Conservation (phyloP, 2,888 invertebrate genomes). For the Hemistola chrysoprasaria region DNA sequence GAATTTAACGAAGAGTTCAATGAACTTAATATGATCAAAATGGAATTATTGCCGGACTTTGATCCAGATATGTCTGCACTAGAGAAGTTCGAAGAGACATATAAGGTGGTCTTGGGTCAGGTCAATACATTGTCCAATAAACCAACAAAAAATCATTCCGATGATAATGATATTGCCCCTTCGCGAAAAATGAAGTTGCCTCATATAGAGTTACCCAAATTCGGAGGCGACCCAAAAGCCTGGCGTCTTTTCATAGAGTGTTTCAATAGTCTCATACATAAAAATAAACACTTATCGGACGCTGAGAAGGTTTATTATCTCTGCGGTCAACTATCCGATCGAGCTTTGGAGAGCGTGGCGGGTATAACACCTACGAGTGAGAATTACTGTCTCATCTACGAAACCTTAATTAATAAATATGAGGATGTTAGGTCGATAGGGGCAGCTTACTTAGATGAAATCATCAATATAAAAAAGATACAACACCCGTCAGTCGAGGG, state of each 20-base stretch:
- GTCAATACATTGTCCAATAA: neutral
- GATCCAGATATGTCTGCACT: neutral
- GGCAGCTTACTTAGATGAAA: neutral
- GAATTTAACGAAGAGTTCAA: too few relatives aligned
- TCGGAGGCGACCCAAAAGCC: neutral
- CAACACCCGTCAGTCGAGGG: neutral
- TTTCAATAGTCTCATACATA: neutral
- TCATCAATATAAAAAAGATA: neutral
- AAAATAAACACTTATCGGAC: neutral
- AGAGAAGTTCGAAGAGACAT: neutral
- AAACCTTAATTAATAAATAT: neutral
- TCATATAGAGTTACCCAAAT: neutral
- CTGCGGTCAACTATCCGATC: neutral
- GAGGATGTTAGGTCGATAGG: neutral
- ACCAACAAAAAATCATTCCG: neutral
- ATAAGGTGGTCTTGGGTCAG: neutral
- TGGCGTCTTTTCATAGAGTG: slow-evolving; percentile 1
- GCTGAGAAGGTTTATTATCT: neutral
- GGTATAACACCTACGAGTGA: neutral
- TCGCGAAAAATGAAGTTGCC: neutral
- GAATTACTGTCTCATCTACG: neutral
- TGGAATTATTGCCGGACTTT: neutral
- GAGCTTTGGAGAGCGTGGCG: neutral
- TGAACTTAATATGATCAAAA: neutral
- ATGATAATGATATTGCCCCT: too few relatives aligned